Evolutionary conservation across 2,113 vertebrate species (phyloP).

Genomic region (Hippotragus niger): DNA sequence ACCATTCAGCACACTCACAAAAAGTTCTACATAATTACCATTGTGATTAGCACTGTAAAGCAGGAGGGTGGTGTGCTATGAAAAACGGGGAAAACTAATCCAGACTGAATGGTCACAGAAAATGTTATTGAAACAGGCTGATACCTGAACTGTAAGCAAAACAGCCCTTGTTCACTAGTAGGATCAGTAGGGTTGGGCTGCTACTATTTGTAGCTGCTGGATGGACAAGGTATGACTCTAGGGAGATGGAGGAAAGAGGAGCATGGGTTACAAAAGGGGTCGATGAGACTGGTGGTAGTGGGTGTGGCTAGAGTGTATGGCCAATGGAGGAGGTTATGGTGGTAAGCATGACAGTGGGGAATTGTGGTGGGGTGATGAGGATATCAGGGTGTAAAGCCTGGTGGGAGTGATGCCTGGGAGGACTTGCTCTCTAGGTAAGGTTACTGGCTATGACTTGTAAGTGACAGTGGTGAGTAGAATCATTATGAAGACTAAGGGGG

Average conservation of each 20-base stretch:
- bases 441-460: not conserved
- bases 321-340: not conserved
- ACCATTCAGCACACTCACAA: not conserved
- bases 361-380: not conserved
- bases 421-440: not conserved
- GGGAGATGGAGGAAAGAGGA: not conserved
- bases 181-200: not conserved
- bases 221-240: not conserved
- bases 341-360: not conserved
- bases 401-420: not conserved
- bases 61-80: not conserved
- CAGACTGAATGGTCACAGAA: not conserved
- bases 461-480: not conserved
- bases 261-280: not conserved
- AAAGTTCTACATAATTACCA: not conserved
- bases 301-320: not conserved
- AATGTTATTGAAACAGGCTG: not conserved
- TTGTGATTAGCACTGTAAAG: not conserved
- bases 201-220: not conserved
- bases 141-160: not conserved
- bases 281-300: not conserved
- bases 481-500: not conserved
- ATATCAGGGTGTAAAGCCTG: not conserved
- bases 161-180: not conserved
- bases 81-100: conserved; percentile 7